phyloP scores from a whole-genome alignment of 2,797 vertebrate species.

The Syngnathus acus region DNA sequence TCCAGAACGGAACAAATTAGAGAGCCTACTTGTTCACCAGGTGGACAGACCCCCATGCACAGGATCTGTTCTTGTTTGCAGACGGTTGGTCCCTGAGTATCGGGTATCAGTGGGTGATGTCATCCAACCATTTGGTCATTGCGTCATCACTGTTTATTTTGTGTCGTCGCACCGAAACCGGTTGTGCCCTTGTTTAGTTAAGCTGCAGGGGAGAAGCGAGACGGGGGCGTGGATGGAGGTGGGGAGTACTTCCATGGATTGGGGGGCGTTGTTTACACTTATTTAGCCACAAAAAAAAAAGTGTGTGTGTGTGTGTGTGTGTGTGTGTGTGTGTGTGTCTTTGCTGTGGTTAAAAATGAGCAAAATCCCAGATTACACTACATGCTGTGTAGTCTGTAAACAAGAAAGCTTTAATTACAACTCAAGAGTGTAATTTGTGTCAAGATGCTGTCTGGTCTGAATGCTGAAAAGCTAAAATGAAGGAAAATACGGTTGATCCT shows the following conservation, averaged over 20 bases:
- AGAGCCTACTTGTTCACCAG: not conserved
- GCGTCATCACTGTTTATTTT: constrained; percentile 58
- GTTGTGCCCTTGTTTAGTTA: constrained; percentile 57
- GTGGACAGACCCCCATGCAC: not conserved
- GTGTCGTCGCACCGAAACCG: constrained; percentile 52
- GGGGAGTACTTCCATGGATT: constrained; percentile 9
- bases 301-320: not conserved
- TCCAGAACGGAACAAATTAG: not conserved
- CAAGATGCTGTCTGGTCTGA: not conserved
- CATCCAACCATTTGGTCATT: constrained; percentile 55
- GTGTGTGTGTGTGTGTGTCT: constrained; percentile 11
- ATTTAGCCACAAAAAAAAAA: not conserved
- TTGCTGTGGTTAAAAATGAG: constrained; percentile 47
- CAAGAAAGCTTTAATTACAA: not conserved
- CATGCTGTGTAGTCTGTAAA: not conserved
- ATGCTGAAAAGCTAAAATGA: not conserved
- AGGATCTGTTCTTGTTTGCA: constrained; percentile 30
- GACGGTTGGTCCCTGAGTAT: constrained; percentile 48
- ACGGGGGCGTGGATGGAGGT: constrained; percentile 31
- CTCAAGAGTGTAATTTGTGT: not conserved
- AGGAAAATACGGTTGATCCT: not conserved
- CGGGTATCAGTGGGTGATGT: constrained; percentile 68
- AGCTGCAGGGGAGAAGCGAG: constrained; percentile 34
- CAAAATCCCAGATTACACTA: constrained; percentile 28
- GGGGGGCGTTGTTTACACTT: constrained; percentile 50